Evolutionary conservation across 1,140 invertebrate genomes (phyloP).

Genomic region (Penaeus chinensis): DNA sequence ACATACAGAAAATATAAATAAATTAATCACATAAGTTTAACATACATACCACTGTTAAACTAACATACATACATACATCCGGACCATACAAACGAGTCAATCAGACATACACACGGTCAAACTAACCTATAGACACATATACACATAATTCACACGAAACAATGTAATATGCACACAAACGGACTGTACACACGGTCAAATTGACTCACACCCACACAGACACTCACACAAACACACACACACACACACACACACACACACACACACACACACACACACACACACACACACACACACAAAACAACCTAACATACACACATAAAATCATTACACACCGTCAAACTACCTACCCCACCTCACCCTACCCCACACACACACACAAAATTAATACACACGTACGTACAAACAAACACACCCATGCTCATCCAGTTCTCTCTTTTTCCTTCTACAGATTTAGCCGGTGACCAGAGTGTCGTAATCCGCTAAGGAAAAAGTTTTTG

Average conservation of each 20-base stretch:
- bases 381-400: not conserved
- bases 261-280: too few species aligned
- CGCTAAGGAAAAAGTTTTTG: constrained; percentile 19
- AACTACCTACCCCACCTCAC: too few species aligned
- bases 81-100: not conserved
- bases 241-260: too few species aligned
- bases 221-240: too few species aligned
- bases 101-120: not conserved
- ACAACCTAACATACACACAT: too few species aligned
- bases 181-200: too few species aligned
- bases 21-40: not conserved
- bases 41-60: not conserved
- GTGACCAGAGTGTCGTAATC: constrained; percentile 26
- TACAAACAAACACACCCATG: not conserved
- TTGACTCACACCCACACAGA: too few species aligned
- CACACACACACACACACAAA: too few species aligned
- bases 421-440: not conserved
- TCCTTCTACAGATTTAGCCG: constrained; percentile 37
- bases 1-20: not conserved
- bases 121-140: not conserved
- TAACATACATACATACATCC: not conserved
- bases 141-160: too few species aligned
- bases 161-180: too few species aligned
- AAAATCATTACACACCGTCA: too few species aligned
- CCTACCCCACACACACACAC: not conserved